Conservation (phyloP, 2,888 invertebrate genomes). For the Periphyllus acericola region DNA sequence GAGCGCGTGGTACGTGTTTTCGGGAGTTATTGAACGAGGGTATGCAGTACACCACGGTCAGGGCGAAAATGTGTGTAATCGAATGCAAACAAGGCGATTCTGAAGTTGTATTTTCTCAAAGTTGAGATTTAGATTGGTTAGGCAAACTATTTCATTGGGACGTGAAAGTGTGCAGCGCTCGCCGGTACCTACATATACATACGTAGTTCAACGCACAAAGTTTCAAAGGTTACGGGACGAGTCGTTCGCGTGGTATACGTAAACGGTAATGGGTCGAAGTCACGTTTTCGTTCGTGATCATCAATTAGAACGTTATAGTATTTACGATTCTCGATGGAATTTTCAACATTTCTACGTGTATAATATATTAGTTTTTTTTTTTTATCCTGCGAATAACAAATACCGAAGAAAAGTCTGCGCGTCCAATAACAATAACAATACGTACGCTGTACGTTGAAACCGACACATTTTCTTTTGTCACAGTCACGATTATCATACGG, state of each 20-base stretch:
- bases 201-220: background rate
- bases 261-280: constrained; percentile 22
- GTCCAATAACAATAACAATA: no score
- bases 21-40: background rate
- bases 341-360: background rate
- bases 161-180: background rate
- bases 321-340: background rate
- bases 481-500: no score
- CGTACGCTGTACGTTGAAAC: no score
- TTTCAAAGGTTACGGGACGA: constrained; percentile 13
- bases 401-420: background rate
- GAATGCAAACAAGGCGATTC: constrained; percentile 19
- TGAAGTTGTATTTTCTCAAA: constrained; percentile 23
- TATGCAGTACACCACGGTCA: no score
- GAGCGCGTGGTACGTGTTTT: background rate
- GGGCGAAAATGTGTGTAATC: constrained; percentile 24
- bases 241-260: background rate
- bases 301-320: constrained; percentile 11
- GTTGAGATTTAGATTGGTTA: constrained; percentile 40
- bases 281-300: constrained; percentile 19
- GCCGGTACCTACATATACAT: no score
- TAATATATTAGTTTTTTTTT: no score
- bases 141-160: constrained; percentile 20
- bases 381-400: background rate
- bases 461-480: no score